phyloP scores from a whole-genome alignment of 2,113 vertebrate genomes.

The Dicrurus megarhynchus region DNA sequence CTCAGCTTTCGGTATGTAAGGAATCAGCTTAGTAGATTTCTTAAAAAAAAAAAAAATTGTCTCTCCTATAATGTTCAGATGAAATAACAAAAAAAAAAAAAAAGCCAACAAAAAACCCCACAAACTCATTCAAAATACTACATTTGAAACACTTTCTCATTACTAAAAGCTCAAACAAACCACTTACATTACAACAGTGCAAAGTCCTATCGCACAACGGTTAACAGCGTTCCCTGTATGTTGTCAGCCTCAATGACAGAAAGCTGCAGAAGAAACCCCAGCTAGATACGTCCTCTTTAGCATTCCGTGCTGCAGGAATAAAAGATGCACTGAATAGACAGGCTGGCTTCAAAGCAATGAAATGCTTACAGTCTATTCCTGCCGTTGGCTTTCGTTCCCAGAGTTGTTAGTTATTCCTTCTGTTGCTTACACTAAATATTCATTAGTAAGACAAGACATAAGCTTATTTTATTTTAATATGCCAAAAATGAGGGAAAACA shows the following conservation, averaged over 20 bases:
- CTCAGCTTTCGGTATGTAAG: not conserved
- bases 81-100: not conserved
- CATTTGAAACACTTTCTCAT: not conserved
- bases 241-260: not conserved
- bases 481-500: slow-evolving; percentile 9
- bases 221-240: not conserved
- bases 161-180: not conserved
- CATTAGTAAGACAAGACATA: slow-evolving; percentile 39
- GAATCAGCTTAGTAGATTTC: not conserved
- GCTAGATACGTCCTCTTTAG: not conserved
- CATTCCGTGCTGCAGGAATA: not conserved
- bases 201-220: not conserved
- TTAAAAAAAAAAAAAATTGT: not conserved
- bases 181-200: not conserved
- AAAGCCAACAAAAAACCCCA: fast-evolving
- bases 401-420: slow-evolving; percentile 55
- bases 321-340: not conserved
- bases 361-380: slow-evolving; percentile 15
- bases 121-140: not conserved
- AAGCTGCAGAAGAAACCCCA: not conserved
- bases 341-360: slow-evolving; percentile 25
- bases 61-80: not conserved
- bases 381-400: not conserved
- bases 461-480: slow-evolving; percentile 31
- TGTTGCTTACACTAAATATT: slow-evolving; percentile 63